Base-by-base conservation (phyloP, 2,113 vertebrate genomes). In the Pluvianellus socialis region DNA sequence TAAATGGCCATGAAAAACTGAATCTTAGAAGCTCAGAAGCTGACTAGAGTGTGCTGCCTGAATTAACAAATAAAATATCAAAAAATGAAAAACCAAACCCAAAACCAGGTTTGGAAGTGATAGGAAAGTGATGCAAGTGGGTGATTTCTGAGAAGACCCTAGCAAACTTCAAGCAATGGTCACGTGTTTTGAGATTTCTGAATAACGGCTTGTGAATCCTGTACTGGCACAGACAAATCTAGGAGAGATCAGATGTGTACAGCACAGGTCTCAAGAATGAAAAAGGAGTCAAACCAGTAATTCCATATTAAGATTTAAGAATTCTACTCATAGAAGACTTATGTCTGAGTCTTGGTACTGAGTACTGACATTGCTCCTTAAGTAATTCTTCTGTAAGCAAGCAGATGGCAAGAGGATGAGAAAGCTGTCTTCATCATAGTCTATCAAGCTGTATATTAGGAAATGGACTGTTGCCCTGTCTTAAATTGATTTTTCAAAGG, bases 61-160 rank as follows among this genome's bases (percentile, higher is more conserved):
- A 65, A 2, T 21, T 56, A 44, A 28, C 4, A 28, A 19, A 35
- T 5, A 14, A 14, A 12, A 8, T 21, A 20, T 13, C 5, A 21
- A 26, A 40, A 42, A 26, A 18, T 8, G 3, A 40, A 65, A 7
- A 16, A 22, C 1, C 3, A 59, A 58, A 13, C 22, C 4, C 4
- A 35, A 65, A 58, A 23, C 0, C 5, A 40, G 1, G 4, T 52
- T 79, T 27, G 10, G 33, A 90, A 76, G 5, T 7, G 13, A 33
- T 5, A 56, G 8, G 8, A 79, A 22, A 53, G n/a, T 7, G 6
- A 28, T 0, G 1, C 15, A 14, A 66, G 18, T 16, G 4, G 6
- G 12, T 28, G 13, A 30, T 26, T 88, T 86, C 12, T 58, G 13
- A 77, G 22, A 77, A 58, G 22, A 63, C 5, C 4, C 1, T 12